These are phyloP conservation scores for Chrysomela aeneicollis DNA, from an alignment of 2,888 invertebrate genomes.

Conservation along the genomic window DNA sequence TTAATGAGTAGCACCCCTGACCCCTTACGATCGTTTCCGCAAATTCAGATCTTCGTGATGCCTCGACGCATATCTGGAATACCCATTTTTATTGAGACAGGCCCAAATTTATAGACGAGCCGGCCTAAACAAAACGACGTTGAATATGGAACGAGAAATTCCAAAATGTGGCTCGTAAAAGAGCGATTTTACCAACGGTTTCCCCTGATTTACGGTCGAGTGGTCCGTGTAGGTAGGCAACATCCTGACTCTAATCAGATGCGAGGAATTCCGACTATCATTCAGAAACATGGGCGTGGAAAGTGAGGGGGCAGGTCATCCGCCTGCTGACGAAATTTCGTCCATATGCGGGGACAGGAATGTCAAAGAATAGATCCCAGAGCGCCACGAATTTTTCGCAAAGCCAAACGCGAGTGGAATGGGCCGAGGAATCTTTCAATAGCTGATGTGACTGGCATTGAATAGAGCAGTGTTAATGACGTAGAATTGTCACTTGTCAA, in stretches of 20 bases:
- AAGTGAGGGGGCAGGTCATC: slow-evolving; percentile 26
- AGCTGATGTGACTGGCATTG: too few species aligned
- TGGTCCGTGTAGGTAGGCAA: slow-evolving; percentile 33
- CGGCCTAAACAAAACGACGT: slow-evolving; percentile 11
- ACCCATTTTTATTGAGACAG: slow-evolving; percentile 13
- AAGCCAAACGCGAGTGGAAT: neutral
- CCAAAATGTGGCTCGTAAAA: slow-evolving; percentile 27
- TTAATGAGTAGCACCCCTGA: too few species aligned
- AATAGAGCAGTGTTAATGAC: too few species aligned
- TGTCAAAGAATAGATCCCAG: neutral
- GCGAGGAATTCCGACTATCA: slow-evolving; percentile 33
- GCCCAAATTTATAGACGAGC: slow-evolving; percentile 6
- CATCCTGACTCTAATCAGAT: slow-evolving; percentile 32
- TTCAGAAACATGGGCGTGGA: slow-evolving; percentile 30
- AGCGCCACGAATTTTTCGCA: neutral
- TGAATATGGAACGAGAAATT: slow-evolving; percentile 20
- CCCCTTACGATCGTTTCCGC: neutral
- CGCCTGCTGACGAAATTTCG: slow-evolving; percentile 13
- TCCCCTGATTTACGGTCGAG: slow-evolving; percentile 30
- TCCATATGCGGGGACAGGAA: neutral
- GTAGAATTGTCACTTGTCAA: too few species aligned
- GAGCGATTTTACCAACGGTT: slow-evolving; percentile 25
- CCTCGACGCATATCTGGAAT: slow-evolving; percentile 10
- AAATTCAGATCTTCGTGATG: neutral
- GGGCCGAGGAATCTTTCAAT: too few species aligned